Evolutionary conservation across 1,140 invertebrate species (phyloP).

Genomic region (Papilio dardanus): DNA sequence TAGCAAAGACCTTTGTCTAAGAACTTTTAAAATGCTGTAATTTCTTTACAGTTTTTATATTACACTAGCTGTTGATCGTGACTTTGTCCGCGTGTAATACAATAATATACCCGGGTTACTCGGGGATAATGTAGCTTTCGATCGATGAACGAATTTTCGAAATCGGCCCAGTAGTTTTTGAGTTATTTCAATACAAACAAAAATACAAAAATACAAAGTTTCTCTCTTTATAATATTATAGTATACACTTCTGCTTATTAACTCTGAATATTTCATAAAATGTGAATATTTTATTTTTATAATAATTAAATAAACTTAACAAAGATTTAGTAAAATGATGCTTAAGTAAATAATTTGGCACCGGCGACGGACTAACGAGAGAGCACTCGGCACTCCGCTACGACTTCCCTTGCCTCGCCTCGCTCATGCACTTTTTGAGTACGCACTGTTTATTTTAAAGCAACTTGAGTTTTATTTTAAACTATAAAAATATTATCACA

Average conservation of each 20-base stretch:
- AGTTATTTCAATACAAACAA: no score
- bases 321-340: slow-evolving; percentile 42
- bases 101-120: no score
- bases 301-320: slow-evolving; percentile 1
- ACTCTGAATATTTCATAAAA: neutral
- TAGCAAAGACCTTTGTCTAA: no score
- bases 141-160: no score
- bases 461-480: slow-evolving; percentile 30
- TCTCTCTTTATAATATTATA: no score
- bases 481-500: neutral
- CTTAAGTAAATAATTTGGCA: slow-evolving; percentile 57
- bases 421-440: slow-evolving; percentile 69
- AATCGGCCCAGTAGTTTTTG: no score
- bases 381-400: slow-evolving; percentile 49
- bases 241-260: neutral
- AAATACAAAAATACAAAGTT: no score
- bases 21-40: no score
- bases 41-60: no score
- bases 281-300: neutral
- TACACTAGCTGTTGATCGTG: no score
- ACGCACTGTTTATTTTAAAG: slow-evolving; percentile 67
- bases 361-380: slow-evolving; percentile 53
- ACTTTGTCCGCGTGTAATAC: no score
- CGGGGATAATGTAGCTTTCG: no score
- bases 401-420: slow-evolving; percentile 46